These are phyloP conservation scores for Apteryx mantelli DNA, from an alignment of 2,113 vertebrate species.

Conservation along the genomic window DNA sequence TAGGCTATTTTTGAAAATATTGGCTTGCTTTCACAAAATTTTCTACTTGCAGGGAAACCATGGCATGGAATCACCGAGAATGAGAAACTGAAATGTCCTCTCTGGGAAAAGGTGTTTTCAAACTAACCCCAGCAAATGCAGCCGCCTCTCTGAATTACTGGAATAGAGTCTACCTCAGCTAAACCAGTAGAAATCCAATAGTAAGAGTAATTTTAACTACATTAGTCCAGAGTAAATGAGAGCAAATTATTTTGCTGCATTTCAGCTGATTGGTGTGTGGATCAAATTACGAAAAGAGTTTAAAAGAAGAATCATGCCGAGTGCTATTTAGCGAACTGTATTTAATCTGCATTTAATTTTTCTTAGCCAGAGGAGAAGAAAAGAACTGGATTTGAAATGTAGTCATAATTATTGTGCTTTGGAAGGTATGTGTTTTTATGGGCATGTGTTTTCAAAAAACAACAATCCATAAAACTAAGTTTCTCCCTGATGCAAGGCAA, in stretches of 20 bases:
- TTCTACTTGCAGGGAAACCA: not conserved
- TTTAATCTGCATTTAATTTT: conserved; percentile 41
- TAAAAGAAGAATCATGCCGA: conserved; percentile 28
- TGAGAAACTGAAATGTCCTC: not conserved
- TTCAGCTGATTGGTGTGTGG: conserved; percentile 22
- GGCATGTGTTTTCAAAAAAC: not conserved
- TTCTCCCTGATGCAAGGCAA: not conserved
- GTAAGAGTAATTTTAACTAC: conserved; percentile 3
- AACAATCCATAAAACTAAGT: not conserved
- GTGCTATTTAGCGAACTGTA: not conserved
- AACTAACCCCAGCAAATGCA: not conserved
- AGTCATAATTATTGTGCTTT: not conserved
- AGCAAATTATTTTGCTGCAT: conserved; percentile 42
- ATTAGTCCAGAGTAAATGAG: conserved; percentile 15
- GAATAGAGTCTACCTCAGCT: not conserved
- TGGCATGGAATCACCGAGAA: not conserved
- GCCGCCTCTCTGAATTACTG: not conserved
- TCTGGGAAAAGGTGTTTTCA: not conserved
- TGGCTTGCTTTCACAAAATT: not conserved
- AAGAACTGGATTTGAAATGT: not conserved
- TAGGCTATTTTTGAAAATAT: not conserved
- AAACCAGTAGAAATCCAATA: conserved; percentile 4
- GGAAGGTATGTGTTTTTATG: not conserved
- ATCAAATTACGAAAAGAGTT: conserved; percentile 33
- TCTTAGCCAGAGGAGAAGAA: not conserved